Percentiles rank a stretch among this genome's conserved stretches.
Evolutionary conservation across 2,888 invertebrate species (phyloP).

Genomic region (Noctua janthe): DNA sequence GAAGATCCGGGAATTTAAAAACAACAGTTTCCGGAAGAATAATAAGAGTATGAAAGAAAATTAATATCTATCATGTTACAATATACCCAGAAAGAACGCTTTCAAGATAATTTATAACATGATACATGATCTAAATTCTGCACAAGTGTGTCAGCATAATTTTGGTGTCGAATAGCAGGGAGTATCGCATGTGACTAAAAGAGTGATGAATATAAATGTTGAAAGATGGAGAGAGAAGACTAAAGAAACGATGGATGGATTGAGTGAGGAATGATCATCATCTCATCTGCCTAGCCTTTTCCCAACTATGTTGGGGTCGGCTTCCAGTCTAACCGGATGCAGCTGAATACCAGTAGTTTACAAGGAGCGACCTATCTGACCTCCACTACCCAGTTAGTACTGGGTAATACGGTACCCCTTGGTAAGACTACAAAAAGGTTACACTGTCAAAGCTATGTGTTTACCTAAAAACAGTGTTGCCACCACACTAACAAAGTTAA

Average conservation of each 20-base stretch:
- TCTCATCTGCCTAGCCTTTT: no score
- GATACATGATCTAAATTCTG: not conserved
- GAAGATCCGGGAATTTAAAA: slow-evolving; percentile 23
- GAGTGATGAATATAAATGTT: not conserved
- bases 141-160: not conserved
- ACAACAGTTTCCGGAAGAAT: slow-evolving; percentile 18
- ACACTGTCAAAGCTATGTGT: not conserved
- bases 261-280: no score
- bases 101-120: not conserved
- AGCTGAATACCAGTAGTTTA: no score
- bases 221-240: not conserved
- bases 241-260: no score
- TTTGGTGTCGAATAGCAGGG: not conserved
- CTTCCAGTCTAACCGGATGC: no score
- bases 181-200: not conserved
- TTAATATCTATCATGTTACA: slow-evolving; percentile 12
- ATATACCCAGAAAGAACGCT: not conserved
- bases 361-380: no score
- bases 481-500: not conserved
- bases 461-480: not conserved
- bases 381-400: no score
- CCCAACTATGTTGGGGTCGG: no score
- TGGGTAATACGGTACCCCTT: no score
- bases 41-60: not conserved
- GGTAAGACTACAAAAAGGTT: no score